A percentile compares a stretch with the other conserved stretches of the same genome.
These are phyloP conservation scores for Laticauda colubrina DNA, from an alignment of 2,113 vertebrate genomes.

Conservation along the genomic window DNA sequence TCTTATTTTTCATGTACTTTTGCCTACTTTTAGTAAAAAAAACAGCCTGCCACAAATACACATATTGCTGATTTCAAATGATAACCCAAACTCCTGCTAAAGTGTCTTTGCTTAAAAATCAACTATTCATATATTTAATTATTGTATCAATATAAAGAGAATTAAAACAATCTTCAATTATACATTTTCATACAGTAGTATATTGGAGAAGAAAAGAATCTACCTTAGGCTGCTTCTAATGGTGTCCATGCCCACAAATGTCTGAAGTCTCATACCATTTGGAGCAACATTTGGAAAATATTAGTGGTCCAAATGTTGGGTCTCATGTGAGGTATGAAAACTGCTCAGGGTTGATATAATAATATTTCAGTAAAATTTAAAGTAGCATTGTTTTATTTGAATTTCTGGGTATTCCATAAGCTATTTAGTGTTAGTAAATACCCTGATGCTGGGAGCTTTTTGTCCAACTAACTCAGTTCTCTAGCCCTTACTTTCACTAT, in stretches of 20 bases:
- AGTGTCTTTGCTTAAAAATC: neutral
- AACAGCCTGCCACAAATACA: neutral
- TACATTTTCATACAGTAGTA: neutral
- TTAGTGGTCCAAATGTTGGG: neutral
- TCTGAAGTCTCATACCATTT: neutral
- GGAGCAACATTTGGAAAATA: neutral
- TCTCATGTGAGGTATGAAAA: neutral
- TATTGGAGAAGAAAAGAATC: neutral
- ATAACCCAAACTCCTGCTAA: neutral
- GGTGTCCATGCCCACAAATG: neutral
- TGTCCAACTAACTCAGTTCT: neutral
- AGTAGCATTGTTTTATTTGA: neutral
- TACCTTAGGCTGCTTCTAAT: neutral
- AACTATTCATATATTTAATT: neutral
- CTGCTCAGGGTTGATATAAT: neutral
- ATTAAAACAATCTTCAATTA: neutral
- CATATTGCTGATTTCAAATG: neutral
- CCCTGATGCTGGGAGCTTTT: neutral
- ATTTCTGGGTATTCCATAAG: neutral
- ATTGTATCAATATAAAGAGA: neutral
- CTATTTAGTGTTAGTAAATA: neutral
- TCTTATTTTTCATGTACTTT: neutral
- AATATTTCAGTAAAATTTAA: neutral
- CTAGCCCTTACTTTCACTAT: neutral
- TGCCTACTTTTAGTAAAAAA: neutral